Conservation (phyloP, 2,888 invertebrate species). For the Reticulitermes lucifugus region DNA sequence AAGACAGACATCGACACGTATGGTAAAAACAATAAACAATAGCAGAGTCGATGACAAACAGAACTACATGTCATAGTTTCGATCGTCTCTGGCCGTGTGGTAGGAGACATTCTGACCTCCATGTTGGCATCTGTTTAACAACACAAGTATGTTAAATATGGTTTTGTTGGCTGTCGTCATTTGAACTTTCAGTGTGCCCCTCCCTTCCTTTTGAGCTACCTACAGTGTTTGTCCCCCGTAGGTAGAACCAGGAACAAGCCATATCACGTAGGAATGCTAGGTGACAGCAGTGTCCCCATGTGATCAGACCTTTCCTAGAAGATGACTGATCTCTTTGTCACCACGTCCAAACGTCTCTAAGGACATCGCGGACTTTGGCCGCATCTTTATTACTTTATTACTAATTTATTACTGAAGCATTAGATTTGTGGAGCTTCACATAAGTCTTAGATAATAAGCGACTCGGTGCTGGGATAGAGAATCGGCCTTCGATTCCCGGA, state of each 20-base stretch:
- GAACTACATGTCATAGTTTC: neutral
- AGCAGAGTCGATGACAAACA: neutral
- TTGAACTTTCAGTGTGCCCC: neutral
- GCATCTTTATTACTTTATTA: too few species aligned
- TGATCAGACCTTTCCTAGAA: too few species aligned
- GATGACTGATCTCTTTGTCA: too few species aligned
- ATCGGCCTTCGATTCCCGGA: too few species aligned
- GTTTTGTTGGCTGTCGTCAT: slow-evolving; percentile 21
- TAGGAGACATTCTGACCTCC: slow-evolving; percentile 14
- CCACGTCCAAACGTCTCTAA: too few species aligned
- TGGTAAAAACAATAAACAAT: slow-evolving; percentile 9
- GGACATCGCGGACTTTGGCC: too few species aligned
- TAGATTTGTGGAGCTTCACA: too few species aligned
- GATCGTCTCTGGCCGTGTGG: neutral
- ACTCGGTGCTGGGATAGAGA: too few species aligned
- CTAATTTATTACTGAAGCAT: too few species aligned
- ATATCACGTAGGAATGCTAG: neutral
- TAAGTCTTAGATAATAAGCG: too few species aligned
- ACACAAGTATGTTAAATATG: slow-evolving; percentile 26
- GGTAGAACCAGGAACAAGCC: neutral
- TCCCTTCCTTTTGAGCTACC: neutral
- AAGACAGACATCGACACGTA: neutral
- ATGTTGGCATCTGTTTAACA: neutral
- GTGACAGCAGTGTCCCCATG: too few species aligned
- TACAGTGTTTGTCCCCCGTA: neutral